Percentiles rank a stretch among this genome's conserved stretches.
These are phyloP conservation scores for Rynchops niger DNA, from an alignment of 2,113 vertebrate species.

Conservation along the genomic window DNA sequence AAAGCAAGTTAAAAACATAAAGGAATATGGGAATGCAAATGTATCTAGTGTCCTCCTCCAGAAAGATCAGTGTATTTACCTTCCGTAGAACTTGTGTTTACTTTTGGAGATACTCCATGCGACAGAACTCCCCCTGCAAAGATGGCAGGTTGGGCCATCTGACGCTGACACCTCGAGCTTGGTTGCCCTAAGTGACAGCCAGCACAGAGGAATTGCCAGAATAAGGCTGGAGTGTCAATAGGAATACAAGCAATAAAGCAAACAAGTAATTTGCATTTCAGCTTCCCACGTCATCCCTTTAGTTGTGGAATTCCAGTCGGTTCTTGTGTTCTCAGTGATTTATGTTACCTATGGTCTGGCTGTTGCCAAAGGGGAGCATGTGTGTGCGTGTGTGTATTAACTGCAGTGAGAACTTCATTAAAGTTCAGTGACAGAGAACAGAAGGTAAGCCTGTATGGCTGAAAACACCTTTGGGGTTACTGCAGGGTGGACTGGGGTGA, in stretches of 20 bases:
- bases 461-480: neutral
- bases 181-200: neutral
- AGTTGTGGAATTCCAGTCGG: neutral
- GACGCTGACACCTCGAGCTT: neutral
- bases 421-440: neutral
- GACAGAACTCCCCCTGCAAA: too few relatives aligned
- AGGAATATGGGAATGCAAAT: neutral
- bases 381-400: neutral
- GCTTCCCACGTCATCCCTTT: neutral
- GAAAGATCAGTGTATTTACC: neutral
- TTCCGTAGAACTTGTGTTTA: neutral
- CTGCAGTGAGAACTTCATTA: neutral
- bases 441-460: neutral
- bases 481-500: neutral
- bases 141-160: accelerated
- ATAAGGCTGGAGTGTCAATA: neutral
- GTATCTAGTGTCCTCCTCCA: neutral
- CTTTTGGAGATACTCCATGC: neutral
- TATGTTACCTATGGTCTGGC: neutral
- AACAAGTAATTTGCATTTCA: neutral
- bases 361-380: neutral
- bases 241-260: neutral
- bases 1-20: neutral
- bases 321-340: neutral
- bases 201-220: neutral